Conservation (phyloP, 2,797 vertebrate genomes). For the Crypturellus tataupa region DNA sequence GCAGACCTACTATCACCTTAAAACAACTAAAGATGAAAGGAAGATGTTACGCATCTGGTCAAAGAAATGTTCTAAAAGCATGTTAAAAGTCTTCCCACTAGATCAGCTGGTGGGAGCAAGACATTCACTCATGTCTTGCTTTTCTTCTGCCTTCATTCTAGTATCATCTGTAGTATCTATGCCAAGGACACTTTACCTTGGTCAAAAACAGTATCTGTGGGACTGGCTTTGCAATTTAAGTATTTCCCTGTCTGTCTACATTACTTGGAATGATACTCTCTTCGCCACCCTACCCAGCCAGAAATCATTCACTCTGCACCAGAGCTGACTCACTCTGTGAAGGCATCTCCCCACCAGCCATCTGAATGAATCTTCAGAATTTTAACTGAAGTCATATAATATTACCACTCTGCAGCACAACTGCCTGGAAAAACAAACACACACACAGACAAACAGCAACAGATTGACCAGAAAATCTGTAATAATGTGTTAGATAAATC, state of each 20-base stretch:
- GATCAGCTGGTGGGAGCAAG: background rate
- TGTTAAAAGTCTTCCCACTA: background rate
- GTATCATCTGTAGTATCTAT: background rate
- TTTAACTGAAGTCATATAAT: constrained; percentile 14
- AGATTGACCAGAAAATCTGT: background rate
- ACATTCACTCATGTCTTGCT: background rate
- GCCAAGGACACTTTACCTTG: background rate
- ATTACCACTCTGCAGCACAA: background rate
- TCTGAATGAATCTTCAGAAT: background rate
- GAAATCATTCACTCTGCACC: constrained; percentile 3
- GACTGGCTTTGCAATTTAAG: background rate
- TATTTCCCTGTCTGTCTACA: background rate
- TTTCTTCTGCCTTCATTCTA: background rate
- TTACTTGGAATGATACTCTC: background rate
- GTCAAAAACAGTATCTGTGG: background rate
- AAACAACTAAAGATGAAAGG: background rate
- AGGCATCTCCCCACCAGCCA: constrained; percentile 1
- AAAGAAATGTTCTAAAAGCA: background rate
- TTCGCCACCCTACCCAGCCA: background rate
- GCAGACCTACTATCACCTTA: background rate
- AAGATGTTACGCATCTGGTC: background rate
- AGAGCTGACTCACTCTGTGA: constrained; percentile 8
- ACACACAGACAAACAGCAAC: background rate
- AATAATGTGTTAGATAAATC: background rate
- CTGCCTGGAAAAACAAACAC: background rate